phyloP scores from a whole-genome alignment of 2,113 vertebrate species.

The Sphaerodactylus townsendi region DNA sequence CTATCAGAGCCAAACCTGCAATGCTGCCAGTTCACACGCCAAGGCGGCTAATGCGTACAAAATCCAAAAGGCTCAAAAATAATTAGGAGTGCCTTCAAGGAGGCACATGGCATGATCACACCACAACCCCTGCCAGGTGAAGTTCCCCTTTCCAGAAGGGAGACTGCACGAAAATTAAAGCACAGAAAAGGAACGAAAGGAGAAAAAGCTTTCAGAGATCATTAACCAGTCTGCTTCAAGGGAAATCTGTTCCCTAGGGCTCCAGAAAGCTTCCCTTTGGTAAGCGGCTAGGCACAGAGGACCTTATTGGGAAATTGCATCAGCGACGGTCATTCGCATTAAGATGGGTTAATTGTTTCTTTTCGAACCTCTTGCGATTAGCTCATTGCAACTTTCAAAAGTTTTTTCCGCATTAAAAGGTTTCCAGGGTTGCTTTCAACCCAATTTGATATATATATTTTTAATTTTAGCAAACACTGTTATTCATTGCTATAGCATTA shows the following conservation, averaged over 20 bases:
- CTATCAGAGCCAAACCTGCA: accelerated
- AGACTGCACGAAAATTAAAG: neutral
- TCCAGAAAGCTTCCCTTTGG: neutral
- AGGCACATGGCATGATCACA: neutral
- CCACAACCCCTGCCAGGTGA: neutral
- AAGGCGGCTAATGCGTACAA: neutral
- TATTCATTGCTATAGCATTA: too few relatives aligned
- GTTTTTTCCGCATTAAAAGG: neutral
- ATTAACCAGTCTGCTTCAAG: slow-evolving; percentile 4
- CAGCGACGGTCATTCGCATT: neutral
- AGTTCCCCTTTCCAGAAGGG: neutral
- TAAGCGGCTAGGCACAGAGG: neutral
- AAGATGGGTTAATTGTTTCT: neutral
- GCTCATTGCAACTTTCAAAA: neutral
- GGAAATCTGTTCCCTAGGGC: neutral
- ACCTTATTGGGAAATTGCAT: neutral
- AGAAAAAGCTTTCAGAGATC: neutral
- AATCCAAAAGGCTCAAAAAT: neutral
- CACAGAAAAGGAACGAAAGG: neutral
- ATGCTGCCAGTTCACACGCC: neutral
- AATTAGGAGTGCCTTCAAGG: neutral
- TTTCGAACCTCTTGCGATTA: neutral
- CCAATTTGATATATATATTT: neutral
- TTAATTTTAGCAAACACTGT: too few relatives aligned
- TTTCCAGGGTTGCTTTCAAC: neutral